Percentiles rank a stretch among this genome's conserved stretches.
phyloP scores from a whole-genome alignment of 2,113 vertebrate species.

The Lipophrys pholis region DNA sequence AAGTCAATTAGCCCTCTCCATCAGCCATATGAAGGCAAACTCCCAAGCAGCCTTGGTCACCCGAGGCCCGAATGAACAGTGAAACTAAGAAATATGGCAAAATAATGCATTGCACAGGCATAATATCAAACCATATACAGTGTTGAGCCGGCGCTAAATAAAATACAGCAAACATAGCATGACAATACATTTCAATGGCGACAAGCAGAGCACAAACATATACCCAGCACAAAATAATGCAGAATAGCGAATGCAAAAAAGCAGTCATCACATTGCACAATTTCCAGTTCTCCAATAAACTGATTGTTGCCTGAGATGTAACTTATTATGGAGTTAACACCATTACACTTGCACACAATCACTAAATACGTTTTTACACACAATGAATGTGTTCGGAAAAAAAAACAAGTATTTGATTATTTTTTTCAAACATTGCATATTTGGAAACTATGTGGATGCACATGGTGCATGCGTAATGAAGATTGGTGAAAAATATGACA shows the following conservation, averaged over 20 bases:
- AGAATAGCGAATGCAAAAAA: not conserved
- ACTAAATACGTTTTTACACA: constrained; percentile 7
- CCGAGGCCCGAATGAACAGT: constrained; percentile 47
- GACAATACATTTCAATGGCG: not conserved
- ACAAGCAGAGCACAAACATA: constrained; percentile 3
- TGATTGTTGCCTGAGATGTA: no score
- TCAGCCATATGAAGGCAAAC: constrained; percentile 67
- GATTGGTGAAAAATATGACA: constrained; percentile 1
- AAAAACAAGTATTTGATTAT: not conserved
- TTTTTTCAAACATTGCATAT: constrained; percentile 1
- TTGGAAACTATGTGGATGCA: constrained; percentile 9
- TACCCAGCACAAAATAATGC: not conserved
- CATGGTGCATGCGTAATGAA: constrained; percentile 6
- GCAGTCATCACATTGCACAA: constrained; percentile 11
- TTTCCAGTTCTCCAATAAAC: not conserved
- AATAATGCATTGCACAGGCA: no score
- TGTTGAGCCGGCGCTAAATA: not conserved
- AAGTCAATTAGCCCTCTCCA: constrained; percentile 70
- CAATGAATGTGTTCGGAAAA: not conserved
- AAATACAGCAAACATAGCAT: not conserved
- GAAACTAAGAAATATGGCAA: constrained; percentile 27
- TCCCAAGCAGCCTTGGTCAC: constrained; percentile 28
- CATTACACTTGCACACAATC: constrained; percentile 3
- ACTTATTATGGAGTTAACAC: no score
- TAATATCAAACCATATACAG: not conserved